A percentile compares a stretch with the other conserved stretches of the same genome.
These are phyloP conservation scores for Theonella swinhoei DNA, from an alignment of 37 sponge, comb jelly and placozoan species.

Conservation along the genomic window DNA sequence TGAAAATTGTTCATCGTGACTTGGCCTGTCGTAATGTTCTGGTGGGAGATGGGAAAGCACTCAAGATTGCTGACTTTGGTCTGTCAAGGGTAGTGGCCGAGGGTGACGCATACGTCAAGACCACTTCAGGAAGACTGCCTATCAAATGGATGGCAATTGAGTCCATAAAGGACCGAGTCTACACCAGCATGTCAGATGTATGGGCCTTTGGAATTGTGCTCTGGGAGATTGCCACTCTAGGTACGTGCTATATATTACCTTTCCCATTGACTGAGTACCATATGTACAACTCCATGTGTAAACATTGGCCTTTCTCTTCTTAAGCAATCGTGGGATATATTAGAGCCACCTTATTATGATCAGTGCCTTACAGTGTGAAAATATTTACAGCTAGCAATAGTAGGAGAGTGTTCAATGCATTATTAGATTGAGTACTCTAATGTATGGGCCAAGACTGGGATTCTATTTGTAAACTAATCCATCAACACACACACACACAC, in stretches of 20 bases:
- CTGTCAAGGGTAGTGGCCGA: conserved; percentile 43
- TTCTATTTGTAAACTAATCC: too few species aligned
- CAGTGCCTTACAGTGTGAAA: too few species aligned
- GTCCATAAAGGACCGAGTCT: conserved; percentile 60
- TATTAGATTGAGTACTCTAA: too few species aligned
- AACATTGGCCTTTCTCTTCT: too few species aligned
- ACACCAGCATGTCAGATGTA: conserved; percentile 70
- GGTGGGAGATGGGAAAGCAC: conserved; percentile 61
- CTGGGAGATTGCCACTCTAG: conserved; percentile 80
- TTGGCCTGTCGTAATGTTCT: conserved; percentile 81
- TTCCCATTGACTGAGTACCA: neutral
- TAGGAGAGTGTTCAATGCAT: too few species aligned
- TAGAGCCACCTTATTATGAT: too few species aligned
- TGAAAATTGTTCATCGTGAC: conserved; percentile 78
- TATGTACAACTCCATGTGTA: too few species aligned
- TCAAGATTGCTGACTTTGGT: conserved; percentile 84
- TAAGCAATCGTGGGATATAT: too few species aligned
- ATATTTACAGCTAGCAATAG: too few species aligned
- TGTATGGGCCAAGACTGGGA: too few species aligned
- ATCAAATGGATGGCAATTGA: conserved; percentile 81
- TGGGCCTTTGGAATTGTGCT: conserved; percentile 76
- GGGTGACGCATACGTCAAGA: conserved; percentile 69
- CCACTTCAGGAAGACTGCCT: conserved; percentile 53
- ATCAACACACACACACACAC: too few species aligned
- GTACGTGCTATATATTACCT: conserved; percentile 9